These are phyloP conservation scores for Fratercula arctica DNA, from an alignment of 2,797 vertebrate species.

Conservation along the genomic window DNA sequence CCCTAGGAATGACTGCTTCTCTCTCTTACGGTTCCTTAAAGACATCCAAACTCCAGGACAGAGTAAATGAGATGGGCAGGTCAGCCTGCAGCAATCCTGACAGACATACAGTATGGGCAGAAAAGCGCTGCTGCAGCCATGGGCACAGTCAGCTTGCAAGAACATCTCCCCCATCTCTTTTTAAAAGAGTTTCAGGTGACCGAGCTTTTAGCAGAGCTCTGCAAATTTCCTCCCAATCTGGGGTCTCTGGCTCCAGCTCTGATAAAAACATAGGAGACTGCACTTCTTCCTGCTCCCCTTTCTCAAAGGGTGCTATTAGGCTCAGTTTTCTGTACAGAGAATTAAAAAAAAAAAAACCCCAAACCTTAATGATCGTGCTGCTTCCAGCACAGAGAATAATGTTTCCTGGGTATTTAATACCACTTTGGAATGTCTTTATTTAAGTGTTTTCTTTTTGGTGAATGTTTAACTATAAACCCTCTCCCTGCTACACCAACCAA, in stretches of 20 bases:
- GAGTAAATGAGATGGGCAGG: not conserved
- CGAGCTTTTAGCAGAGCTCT: slow-evolving; percentile 3
- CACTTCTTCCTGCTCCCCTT: not conserved
- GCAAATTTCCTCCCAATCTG: not conserved
- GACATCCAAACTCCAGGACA: not conserved
- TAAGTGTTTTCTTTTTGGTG: not conserved
- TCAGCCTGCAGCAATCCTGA: not conserved
- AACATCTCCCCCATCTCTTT: not conserved
- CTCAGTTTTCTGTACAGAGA: not conserved
- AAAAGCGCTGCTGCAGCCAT: not conserved
- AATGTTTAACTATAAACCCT: not conserved
- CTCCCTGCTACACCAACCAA: not conserved
- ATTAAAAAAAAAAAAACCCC: not conserved
- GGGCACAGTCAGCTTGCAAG: not conserved
- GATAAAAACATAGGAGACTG: slow-evolving; percentile 15
- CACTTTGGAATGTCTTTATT: not conserved
- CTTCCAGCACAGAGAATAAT: not conserved
- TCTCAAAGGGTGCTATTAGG: slow-evolving; percentile 19
- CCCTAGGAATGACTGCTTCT: not conserved
- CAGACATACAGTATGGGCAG: not conserved
- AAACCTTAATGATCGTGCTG: not conserved
- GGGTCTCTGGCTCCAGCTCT: not conserved
- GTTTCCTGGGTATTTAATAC: not conserved
- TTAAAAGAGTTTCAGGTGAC: slow-evolving; percentile 29
- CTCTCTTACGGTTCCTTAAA: not conserved